Evolutionary conservation across 2,888 invertebrate genomes (phyloP), one percentile per base, ranked within the genome.

Genomic region (Chorisops tibialis): DNA sequence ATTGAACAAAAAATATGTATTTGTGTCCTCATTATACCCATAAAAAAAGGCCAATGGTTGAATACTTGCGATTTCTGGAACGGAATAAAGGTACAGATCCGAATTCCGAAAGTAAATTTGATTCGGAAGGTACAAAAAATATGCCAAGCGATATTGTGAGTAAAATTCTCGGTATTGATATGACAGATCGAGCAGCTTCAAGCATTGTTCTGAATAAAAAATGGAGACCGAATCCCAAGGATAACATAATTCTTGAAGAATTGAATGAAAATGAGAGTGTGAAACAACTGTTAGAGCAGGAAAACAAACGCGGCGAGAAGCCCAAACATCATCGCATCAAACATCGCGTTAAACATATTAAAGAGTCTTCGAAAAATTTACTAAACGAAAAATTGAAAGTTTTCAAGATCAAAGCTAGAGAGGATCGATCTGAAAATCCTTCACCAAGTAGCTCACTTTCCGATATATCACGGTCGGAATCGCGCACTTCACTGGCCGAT

Each of bases 291-390:
- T 72, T 86, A 49, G 79, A 81, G 47, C 82, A 85, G 66, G 85
- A 89, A 79, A 82, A 85, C 71, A 79, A 82, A 74, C 76, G 86
- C 67, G 77, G 85, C 67, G 79, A 80, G 62, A 75, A 77, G 12
- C 74, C 79, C 4, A 19, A 39, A 7, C 75, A 80, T 68, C 78
- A 81, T 67, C 72, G 81, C 45, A 75, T 84, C 70, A 69, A 82
- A 60, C 71, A 85, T 18, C 83, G 83, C 51, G 81, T 89, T 48
- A 86, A 83, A 67, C 85, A 85, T 64, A 78, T 89, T 0, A 87
- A 84, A 70, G 81, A 73, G 73, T 78, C 83, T n/a, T 83, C 83
- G 0, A 82, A 82, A 50, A 81, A 81, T 70, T 81, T 87, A 30
- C 81, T 88, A 12, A 79, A 83, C 0, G 86, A 83, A 70, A 83